Conservation (phyloP, 2,797 vertebrate species). For the Oryzias sinensis region DNA sequence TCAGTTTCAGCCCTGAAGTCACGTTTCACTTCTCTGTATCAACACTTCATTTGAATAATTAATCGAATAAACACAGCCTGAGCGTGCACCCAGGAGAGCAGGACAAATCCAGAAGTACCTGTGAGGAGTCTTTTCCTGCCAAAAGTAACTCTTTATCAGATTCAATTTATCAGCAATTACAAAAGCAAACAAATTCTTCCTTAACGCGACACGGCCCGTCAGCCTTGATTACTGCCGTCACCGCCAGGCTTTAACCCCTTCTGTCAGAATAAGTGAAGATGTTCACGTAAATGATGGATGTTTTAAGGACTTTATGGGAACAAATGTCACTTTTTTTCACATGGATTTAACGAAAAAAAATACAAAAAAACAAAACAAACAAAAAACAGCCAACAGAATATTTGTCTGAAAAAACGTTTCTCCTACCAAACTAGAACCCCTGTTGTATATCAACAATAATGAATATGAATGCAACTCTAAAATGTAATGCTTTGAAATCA, state of each 20-base stretch:
- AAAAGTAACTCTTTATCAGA: conserved; percentile 32
- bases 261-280: conserved; percentile 6
- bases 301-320: neutral
- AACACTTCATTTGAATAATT: conserved; percentile 41
- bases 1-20: conserved; percentile 6
- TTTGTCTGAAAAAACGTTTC: conserved; percentile 26
- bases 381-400: conserved; percentile 4
- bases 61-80: conserved; percentile 49
- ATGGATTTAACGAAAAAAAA: too few relatives aligned
- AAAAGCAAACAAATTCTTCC: conserved; percentile 37
- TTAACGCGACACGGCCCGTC: conserved; percentile 37
- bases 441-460: conserved; percentile 9
- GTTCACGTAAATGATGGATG: conserved; percentile 13
- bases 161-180: conserved; percentile 40
- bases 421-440: conserved; percentile 9
- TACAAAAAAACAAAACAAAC: too few relatives aligned
- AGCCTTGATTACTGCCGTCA: conserved; percentile 33
- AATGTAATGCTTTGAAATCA: conserved; percentile 5
- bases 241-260: conserved; percentile 20
- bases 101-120: conserved; percentile 35
- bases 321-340: too few relatives aligned
- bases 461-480: neutral
- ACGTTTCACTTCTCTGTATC: conserved; percentile 9
- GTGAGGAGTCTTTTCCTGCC: conserved; percentile 11
- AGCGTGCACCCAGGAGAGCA: conserved; percentile 19